Evolutionary conservation across 2,113 vertebrate species (phyloP).

Genomic region (Mugil cephalus): DNA sequence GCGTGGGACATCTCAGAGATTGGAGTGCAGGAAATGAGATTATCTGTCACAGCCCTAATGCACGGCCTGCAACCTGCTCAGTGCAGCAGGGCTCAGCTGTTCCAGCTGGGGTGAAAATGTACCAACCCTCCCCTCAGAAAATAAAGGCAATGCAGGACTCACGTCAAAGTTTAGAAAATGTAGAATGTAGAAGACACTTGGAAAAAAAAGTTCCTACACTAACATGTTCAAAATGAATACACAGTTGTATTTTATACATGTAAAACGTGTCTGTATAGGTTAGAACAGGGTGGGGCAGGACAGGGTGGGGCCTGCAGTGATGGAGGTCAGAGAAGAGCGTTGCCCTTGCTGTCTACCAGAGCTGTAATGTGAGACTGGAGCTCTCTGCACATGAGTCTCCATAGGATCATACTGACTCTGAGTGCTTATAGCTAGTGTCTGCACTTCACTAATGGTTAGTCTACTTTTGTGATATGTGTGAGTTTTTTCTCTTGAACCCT

Average conservation of each 20-base stretch:
- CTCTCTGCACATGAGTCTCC: slow-evolving; percentile 56
- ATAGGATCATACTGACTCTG: slow-evolving; percentile 46
- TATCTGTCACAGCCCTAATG: slow-evolving; percentile 77
- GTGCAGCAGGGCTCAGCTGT: slow-evolving; percentile 49
- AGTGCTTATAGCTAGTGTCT: slow-evolving; percentile 47
- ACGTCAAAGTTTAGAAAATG: slow-evolving; percentile 1
- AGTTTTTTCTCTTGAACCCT: too few relatives aligned
- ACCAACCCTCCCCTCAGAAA: background rate
- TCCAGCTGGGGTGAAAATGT: slow-evolving; percentile 25
- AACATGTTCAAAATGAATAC: background rate
- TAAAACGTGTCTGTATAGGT: background rate
- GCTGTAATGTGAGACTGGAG: slow-evolving; percentile 75
- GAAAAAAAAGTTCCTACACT: background rate
- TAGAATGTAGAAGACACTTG: background rate
- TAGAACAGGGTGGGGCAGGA: slow-evolving; percentile 1
- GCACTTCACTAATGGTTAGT: slow-evolving; percentile 43
- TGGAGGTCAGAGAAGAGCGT: slow-evolving; percentile 73
- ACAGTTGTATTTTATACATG: background rate
- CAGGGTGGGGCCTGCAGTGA: slow-evolving; percentile 24
- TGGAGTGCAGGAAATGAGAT: slow-evolving; percentile 81
- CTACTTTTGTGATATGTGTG: background rate
- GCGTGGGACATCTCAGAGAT: slow-evolving; percentile 62
- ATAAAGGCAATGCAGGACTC: background rate
- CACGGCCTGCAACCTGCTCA: slow-evolving; percentile 72
- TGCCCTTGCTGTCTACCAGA: slow-evolving; percentile 51